A percentile compares a stretch with the other conserved stretches of the same genome.
phyloP scores from a whole-genome alignment of 2,888 invertebrate genomes.

The Meiosimyza decipiens region DNA sequence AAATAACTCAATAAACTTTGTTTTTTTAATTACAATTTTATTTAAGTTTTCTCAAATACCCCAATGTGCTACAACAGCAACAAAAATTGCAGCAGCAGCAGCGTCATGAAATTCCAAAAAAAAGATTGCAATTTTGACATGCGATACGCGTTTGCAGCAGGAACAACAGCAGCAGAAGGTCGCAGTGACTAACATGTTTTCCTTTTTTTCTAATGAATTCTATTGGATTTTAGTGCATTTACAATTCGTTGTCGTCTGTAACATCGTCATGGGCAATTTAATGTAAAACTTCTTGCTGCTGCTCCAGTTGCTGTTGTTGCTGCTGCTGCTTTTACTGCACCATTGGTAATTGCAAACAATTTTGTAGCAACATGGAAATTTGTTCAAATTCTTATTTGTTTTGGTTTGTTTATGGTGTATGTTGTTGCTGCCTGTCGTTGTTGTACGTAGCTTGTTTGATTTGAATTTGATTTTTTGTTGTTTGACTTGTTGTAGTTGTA shows the following conservation, averaged over 20 bases:
- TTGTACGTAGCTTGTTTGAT: constrained; percentile 52
- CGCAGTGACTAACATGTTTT: background rate
- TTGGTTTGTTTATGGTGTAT: background rate
- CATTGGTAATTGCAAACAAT: constrained; percentile 46
- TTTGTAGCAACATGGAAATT: constrained; percentile 62
- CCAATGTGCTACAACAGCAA: too few species aligned
- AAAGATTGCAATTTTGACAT: background rate
- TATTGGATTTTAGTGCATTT: background rate
- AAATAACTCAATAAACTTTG: too few species aligned
- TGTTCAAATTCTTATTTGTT: constrained; percentile 56
- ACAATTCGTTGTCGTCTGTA: background rate
- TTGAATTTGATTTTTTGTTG: constrained; percentile 60
- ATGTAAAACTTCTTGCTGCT: constrained; percentile 41
- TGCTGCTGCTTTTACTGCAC: constrained; percentile 9
- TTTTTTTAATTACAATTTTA: too few species aligned
- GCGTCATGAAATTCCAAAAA: background rate
- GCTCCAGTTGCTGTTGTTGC: constrained; percentile 19
- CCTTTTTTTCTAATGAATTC: background rate
- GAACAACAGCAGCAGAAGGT: background rate
- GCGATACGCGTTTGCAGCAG: constrained; percentile 11
- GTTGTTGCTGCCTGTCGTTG: constrained; percentile 22
- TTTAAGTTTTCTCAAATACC: too few species aligned
- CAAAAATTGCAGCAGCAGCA: constrained; percentile 11
- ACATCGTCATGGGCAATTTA: constrained; percentile 59
- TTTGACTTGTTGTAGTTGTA: constrained; percentile 21